Base-by-base conservation (phyloP, 2,113 vertebrate species). In the Serilophus lunatus region DNA sequence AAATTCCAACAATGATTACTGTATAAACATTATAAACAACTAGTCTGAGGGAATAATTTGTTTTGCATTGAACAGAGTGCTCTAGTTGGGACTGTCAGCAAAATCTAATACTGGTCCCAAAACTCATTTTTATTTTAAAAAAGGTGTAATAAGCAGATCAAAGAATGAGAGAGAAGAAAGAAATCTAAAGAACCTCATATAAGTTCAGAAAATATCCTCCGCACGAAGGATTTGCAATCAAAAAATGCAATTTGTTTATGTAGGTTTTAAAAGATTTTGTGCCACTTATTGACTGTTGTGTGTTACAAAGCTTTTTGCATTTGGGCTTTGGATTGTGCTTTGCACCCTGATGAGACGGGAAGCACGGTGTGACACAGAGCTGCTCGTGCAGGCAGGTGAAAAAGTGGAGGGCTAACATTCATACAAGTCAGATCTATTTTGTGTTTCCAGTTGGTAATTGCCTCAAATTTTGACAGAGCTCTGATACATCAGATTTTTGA, bases 111-210 rank as follows among this genome's bases (percentile, higher is more conserved):
- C 71, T 66, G 33, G 47, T 96, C 80, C 80, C 72, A 26, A 86
- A 86, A 28, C 86, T 93, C 18, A 94, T 93, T 96, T 95, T 92
- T 94, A 84, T 94, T 93, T 93, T 51, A 68, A 63, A 93, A 90
- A 90, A 90, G 72, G 85, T 86, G 76, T 71, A 84, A 93, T 90
- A 92, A 84, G 59, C 66, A 83, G 76, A 92, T 91, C 88, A 95
- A 93, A 93, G 87, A 74, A 82, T 20, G 63, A 56, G 86, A 63
- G 47, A 91, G 88, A 95, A 94, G 82, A 95, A 92, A 77, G 82
- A 83, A 93, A 69, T 75, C 84, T 80, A 88, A 82, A 71, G 51
- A 83, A 33, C 45, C 0, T 0, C 44, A 40, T 38, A 36, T 20
- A 60, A 71, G 72, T 64, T 81, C 53, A 57, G 64, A 88, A 93